These are phyloP conservation scores for Tenthredo scrophulariae DNA, from an alignment of 2,888 invertebrate genomes.

Conservation along the genomic window DNA sequence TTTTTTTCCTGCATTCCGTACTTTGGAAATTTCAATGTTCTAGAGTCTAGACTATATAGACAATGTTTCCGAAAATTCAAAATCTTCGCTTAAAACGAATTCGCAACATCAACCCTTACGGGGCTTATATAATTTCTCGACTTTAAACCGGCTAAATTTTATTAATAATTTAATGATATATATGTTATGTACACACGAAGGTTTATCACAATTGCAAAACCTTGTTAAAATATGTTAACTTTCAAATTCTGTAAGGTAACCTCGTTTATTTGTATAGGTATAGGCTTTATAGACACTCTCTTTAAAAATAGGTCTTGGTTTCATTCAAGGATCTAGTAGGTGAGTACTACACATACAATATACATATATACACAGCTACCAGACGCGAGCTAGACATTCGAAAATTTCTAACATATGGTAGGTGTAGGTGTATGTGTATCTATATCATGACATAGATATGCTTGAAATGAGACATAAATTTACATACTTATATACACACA, in stretches of 20 bases:
- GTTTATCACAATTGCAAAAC: not conserved
- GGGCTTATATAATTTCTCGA: too few species aligned
- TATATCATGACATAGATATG: not conserved
- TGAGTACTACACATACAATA: conserved; percentile 32
- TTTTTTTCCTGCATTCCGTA: too few species aligned
- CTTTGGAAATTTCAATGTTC: too few species aligned
- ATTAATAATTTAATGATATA: too few species aligned
- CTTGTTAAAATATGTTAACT: not conserved
- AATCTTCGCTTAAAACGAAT: too few species aligned
- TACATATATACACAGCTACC: conserved; percentile 56
- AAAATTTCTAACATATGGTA: not conserved
- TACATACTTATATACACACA: too few species aligned
- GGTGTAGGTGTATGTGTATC: not conserved
- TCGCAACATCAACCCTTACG: too few species aligned
- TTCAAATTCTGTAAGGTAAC: not conserved
- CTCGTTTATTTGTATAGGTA: not conserved
- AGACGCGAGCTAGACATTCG: conserved; percentile 71
- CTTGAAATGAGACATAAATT: too few species aligned
- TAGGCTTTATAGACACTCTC: conserved; percentile 55
- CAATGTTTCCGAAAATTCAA: too few species aligned
- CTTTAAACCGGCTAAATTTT: too few species aligned
- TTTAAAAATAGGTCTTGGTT: conserved; percentile 72
- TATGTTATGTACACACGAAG: too few species aligned
- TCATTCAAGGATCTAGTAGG: conserved; percentile 72
- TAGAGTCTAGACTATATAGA: too few species aligned